Base-by-base conservation (phyloP, 2,888 invertebrate genomes). In the Priocnemis perturbator region DNA sequence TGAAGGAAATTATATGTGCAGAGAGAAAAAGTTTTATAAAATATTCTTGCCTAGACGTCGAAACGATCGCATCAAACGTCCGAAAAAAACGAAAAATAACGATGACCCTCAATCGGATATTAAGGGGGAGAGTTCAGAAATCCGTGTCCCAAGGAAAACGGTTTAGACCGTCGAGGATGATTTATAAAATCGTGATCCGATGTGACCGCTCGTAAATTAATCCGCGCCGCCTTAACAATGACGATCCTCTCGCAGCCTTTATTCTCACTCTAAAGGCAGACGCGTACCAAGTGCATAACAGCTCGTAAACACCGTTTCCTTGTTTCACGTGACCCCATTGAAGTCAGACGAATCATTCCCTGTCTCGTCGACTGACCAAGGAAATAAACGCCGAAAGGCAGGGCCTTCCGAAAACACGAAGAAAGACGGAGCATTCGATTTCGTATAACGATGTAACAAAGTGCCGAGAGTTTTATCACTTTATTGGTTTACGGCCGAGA, bases 231-330 rank as follows among this genome's bases (percentile, higher is more conserved):
- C 37, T 14, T 57, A 37, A 19, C 55, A 26, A 17, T 11, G 11
- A 30, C 37, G 30, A 20, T 20, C 30, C 19, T 37, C 30, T 26
- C 26, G 26, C 5, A 26, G 26, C 26, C 5, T 14, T 30, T 26
- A 17, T 11, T 56, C 11, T 0, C 9, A 3, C 23, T 4, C 11
- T 23, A 37, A 37, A 30, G 44, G 58, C 19, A 45, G n/a, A 15
- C 19, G 19, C 2, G 30, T 11, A 9, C n/a, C 15, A 11, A 21
- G 45, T 53, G 57, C 45, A 21, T 64, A 66, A 76, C 69, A 76
- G 67, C 71, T 76, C 69, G 71, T 76, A 78, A 78, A 78, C 77
- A 65, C 71, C 76, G 60, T 59, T 69, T 70, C 68, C 78, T 72
- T 78, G 74, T 78, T 78, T 72, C 61, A 67, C 76, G 65, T 56